A percentile compares a stretch with the other conserved stretches of the same genome.
Evolutionary conservation across 2,113 vertebrate species (phyloP).

Genomic region (Melanerpes formicivorus): DNA sequence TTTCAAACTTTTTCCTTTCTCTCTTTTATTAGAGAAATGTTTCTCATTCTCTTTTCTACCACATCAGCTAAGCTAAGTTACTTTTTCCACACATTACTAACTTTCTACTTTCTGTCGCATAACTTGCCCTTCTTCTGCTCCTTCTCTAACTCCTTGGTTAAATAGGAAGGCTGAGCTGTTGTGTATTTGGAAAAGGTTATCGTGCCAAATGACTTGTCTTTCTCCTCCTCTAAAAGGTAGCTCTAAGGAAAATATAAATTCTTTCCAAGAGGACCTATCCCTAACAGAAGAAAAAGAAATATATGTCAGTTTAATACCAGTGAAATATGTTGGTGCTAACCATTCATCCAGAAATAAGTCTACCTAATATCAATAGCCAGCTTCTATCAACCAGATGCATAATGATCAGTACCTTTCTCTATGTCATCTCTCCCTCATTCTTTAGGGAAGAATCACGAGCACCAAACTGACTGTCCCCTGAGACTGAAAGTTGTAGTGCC

Average conservation of each 20-base stretch:
- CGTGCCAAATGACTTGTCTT: slow-evolving; percentile 14
- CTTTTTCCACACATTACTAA: slow-evolving; percentile 33
- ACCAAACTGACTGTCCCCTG: background rate
- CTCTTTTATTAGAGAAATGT: background rate
- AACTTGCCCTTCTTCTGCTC: slow-evolving; percentile 21
- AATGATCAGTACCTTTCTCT: background rate
- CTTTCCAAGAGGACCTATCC: background rate
- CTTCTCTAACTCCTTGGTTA: background rate
- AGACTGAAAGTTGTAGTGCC: background rate
- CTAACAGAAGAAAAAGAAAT: background rate
- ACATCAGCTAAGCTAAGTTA: background rate
- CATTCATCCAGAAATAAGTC: slow-evolving; percentile 1
- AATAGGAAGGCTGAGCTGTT: slow-evolving; percentile 31
- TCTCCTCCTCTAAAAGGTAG: background rate
- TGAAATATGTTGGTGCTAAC: background rate
- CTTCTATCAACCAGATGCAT: background rate
- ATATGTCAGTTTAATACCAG: background rate
- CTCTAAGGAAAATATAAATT: background rate
- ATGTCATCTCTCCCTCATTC: background rate
- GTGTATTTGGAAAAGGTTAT: slow-evolving; percentile 31
- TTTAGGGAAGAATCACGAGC: background rate
- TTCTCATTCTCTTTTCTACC: background rate
- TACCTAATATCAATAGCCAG: background rate
- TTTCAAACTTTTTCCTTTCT: slow-evolving; percentile 16
- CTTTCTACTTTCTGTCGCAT: slow-evolving; percentile 19